Conservation (phyloP, 2,113 vertebrate species). For the Stegastes partitus region DNA sequence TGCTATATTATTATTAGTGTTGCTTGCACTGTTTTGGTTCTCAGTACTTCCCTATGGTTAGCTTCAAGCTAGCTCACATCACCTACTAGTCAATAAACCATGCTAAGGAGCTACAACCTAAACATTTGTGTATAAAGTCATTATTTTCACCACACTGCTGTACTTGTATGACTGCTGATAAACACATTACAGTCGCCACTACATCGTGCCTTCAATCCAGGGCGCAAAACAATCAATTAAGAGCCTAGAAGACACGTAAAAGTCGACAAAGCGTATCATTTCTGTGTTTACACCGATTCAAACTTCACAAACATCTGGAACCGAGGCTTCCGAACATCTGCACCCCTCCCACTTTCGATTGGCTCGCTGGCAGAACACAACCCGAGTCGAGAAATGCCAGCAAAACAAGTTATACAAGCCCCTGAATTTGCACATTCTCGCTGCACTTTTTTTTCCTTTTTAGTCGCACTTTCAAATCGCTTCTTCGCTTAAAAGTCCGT, state of each 20-base stretch:
- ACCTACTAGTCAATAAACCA: background rate
- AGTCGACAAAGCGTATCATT: conserved; percentile 13
- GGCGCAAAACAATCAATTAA: background rate
- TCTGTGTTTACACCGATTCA: conserved; percentile 34
- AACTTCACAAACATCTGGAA: conserved; percentile 82
- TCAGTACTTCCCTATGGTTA: background rate
- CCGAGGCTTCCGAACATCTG: conserved; percentile 80
- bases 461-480: background rate
- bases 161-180: too few relatives aligned
- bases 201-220: background rate
- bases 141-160: too few relatives aligned
- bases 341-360: conserved; percentile 85
- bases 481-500: background rate
- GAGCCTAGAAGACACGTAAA: background rate
- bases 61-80: background rate
- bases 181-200: background rate
- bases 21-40: conserved; percentile 4
- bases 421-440: conserved; percentile 37
- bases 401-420: conserved; percentile 84
- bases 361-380: conserved; percentile 78
- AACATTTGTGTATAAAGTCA: background rate
- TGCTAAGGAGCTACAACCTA: background rate
- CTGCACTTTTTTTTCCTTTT: too few relatives aligned
- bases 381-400: conserved; percentile 75
- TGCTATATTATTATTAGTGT: too few relatives aligned